Percentiles rank a stretch among this genome's conserved stretches.
Conservation (phyloP, 2,797 vertebrate genomes). For the Micromesistius poutassou region DNA sequence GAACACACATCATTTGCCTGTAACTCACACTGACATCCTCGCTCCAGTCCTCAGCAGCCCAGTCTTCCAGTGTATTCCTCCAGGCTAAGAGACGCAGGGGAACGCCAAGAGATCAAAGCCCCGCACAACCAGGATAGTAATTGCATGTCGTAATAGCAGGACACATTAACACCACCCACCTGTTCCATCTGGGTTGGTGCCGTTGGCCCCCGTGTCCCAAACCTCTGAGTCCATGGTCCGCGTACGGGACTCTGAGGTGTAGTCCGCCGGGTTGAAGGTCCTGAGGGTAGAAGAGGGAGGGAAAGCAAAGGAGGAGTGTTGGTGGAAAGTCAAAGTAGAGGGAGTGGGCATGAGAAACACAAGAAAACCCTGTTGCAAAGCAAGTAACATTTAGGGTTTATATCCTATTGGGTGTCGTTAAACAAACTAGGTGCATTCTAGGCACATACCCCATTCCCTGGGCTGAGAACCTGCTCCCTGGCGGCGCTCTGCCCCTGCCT, state of each 20-base stretch:
- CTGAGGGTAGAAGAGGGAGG: conserved; percentile 56
- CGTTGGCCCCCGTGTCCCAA: conserved; percentile 81
- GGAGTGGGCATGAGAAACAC: background rate
- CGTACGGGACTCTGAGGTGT: conserved; percentile 79
- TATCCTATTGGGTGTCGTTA: background rate
- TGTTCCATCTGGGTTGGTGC: conserved; percentile 81
- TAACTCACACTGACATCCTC: conserved; percentile 86
- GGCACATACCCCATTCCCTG: conserved; percentile 92
- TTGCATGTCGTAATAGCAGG: background rate
- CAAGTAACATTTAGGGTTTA: background rate
- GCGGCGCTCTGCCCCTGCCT: conserved; percentile 82
- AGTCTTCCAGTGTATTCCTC: conserved; percentile 89
- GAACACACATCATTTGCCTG: background rate
- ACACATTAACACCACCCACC: conserved; percentile 63
- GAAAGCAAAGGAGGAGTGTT: background rate
- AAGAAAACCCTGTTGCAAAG: background rate
- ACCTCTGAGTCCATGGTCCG: conserved; percentile 79
- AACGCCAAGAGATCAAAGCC: background rate
- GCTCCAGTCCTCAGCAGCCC: conserved; percentile 93
- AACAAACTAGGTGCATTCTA: too few species aligned
- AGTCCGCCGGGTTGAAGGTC: conserved; percentile 95
- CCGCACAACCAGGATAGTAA: background rate
- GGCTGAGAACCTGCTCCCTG: conserved; percentile 85
- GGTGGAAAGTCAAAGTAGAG: background rate
- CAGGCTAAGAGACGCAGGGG: conserved; percentile 72